A percentile compares a stretch with the other conserved stretches of the same genome.
These are phyloP conservation scores for Trichogramma dendrolimi DNA, from an alignment of 2,888 invertebrate species.

Conservation along the genomic window DNA sequence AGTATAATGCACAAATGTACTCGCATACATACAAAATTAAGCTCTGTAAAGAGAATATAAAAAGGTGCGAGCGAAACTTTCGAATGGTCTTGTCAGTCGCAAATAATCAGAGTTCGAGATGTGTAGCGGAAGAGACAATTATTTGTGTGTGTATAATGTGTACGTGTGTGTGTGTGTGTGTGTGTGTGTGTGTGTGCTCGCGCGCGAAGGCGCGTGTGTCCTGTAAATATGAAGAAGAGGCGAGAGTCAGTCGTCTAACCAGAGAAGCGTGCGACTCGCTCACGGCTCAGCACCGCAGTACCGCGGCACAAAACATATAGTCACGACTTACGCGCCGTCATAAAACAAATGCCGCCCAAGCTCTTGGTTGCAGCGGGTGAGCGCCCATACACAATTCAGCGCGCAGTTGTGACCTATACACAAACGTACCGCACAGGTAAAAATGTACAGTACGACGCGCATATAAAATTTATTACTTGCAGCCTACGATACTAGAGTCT, in stretches of 20 bases:
- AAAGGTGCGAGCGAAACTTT: slow-evolving; percentile 2
- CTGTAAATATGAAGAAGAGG: too few species aligned
- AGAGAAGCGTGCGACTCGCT: slow-evolving; percentile 27
- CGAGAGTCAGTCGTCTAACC: slow-evolving; percentile 6
- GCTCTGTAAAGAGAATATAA: not conserved
- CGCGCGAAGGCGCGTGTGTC: too few species aligned
- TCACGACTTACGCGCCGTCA: not conserved
- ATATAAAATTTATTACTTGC: too few species aligned
- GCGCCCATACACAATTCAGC: too few species aligned
- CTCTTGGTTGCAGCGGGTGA: not conserved
- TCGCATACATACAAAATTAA: too few species aligned
- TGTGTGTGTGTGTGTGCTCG: too few species aligned
- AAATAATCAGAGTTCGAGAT: slow-evolving; percentile 23
- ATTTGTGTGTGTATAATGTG: slow-evolving; percentile 11
- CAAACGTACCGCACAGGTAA: too few species aligned
- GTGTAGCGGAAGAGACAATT: slow-evolving; percentile 22
- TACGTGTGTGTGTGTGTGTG: not conserved
- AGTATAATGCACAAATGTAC: too few species aligned
- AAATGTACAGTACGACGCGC: too few species aligned
- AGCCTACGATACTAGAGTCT: too few species aligned
- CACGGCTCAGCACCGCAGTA: slow-evolving; percentile 23
- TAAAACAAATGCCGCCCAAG: not conserved
- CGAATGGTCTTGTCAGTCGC: slow-evolving; percentile 8
- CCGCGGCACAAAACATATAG: slow-evolving; percentile 23
- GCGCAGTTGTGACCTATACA: too few species aligned